Evolutionary conservation across 1,140 invertebrate species (phyloP).

Genomic region (Musca vetustissima): DNA sequence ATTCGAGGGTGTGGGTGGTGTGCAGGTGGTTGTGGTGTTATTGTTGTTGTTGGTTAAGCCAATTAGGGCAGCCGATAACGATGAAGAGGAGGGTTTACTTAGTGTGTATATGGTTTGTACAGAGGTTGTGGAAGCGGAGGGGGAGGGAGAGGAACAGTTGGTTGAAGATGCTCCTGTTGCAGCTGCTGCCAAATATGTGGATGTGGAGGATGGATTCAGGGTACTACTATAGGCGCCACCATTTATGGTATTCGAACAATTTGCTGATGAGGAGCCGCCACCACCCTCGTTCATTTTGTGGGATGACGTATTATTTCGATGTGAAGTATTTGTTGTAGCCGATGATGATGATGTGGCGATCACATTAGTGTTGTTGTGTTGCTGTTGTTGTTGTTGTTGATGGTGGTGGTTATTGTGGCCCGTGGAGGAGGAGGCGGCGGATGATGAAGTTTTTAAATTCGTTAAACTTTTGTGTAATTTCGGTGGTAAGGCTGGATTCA

Average conservation of each 20-base stretch:
- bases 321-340: slow-evolving; percentile 28
- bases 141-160: no score
- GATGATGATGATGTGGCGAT: not conserved
- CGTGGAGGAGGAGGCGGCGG: no score
- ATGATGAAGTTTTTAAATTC: slow-evolving; percentile 44
- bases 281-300: no score
- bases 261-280: slow-evolving; percentile 27
- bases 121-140: slow-evolving; percentile 32
- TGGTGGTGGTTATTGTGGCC: slow-evolving; percentile 22
- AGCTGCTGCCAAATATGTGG: not conserved
- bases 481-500: slow-evolving; percentile 54
- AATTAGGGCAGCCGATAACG: slow-evolving; percentile 4
- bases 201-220: slow-evolving; percentile 12
- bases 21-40: not conserved
- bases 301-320: no score
- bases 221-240: not conserved
- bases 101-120: slow-evolving; percentile 49
- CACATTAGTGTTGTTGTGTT: slow-evolving; percentile 9
- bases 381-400: slow-evolving; percentile 19
- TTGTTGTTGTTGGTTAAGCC: not conserved
- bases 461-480: slow-evolving; percentile 55
- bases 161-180: no score
- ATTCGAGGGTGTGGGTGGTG: not conserved
- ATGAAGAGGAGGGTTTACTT: slow-evolving; percentile 33
- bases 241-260: not conserved